Evolutionary conservation across 2,797 vertebrate species (phyloP).

Genomic region (Leptodactylus fallax): DNA sequence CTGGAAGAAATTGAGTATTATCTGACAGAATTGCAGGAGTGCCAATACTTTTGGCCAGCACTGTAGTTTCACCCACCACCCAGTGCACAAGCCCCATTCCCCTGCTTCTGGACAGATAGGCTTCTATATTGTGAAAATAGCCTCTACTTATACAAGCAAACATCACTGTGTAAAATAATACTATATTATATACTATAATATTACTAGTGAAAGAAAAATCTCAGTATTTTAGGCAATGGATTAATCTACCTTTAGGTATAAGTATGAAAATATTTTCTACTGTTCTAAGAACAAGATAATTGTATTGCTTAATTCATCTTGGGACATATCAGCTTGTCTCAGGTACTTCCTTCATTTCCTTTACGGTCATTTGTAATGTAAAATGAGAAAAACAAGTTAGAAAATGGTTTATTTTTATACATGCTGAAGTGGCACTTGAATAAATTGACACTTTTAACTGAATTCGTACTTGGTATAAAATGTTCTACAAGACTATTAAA

Average conservation of each 20-base stretch:
- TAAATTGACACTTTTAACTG: constrained; percentile 3
- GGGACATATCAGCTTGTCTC: neutral
- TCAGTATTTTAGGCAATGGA: neutral
- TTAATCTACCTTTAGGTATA: neutral
- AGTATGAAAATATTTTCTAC: no score
- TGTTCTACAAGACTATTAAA: constrained; percentile 3
- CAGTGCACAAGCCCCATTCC: no score
- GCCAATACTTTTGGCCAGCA: no score
- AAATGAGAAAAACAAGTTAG: neutral
- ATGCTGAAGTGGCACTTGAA: neutral
- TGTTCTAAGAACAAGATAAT: neutral
- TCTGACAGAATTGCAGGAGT: no score
- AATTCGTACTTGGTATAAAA: neutral
- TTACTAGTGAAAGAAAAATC: neutral
- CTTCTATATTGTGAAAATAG: no score
- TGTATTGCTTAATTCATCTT: neutral
- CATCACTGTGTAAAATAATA: neutral
- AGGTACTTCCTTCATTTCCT: neutral
- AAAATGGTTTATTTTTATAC: neutral
- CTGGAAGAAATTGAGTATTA: no score
- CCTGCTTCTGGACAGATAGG: no score
- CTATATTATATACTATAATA: neutral
- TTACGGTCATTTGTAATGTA: neutral
- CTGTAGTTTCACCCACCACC: no score
- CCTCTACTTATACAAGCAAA: no score